Evolutionary conservation across 1,140 invertebrate genomes (phyloP), one percentile per base, ranked within the genome.

Genomic region (Drosophila baimaii): DNA sequence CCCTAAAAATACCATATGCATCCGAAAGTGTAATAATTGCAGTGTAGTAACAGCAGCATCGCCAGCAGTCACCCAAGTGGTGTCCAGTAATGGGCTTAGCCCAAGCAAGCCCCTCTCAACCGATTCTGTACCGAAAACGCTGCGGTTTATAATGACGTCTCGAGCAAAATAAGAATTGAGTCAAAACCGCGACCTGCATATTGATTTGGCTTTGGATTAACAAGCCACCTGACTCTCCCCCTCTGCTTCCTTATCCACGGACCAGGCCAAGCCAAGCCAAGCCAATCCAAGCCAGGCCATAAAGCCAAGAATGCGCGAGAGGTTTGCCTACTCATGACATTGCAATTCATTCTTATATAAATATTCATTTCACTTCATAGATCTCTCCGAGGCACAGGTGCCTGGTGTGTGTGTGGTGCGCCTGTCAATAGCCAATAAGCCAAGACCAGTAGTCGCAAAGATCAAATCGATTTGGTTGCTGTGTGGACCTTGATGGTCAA

Each of bases 71-170:
- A 76, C n/a, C 79, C 79, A 83, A 79, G 71, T 82, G 83, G 71
- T 88, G 83, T 72, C 83, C 82, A 88, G 76, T 86, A 88, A 86
- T 86, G 82, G 83, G 83, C 83, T 81, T 63, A 86, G 82, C 83
- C 75, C 82, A 80, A 78, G 52, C 59, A n/a, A 71, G 49, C 19
- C 56, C 64, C 68, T n/a, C 47, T 47, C 66, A 7, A 33, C 61
- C 47, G 21, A 5, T 35, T 33, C 51, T 51, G 49, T 31, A 41
- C 69, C 79, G 55, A 83, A 75, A 69, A 59, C 46, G 29, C 70
- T 66, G 71, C 78, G 77, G 62, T 63, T 84, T 80, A 77, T 83
- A 83, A 83, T 77, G 77, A 79, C 62, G 81, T 61, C 65, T 72
- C 55, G 58, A 19, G 55, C 63, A 58, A 66, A 65, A 69, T 69